These are phyloP conservation scores for Sylvietta virens DNA, from an alignment of 2,113 vertebrate species.

Conservation along the genomic window DNA sequence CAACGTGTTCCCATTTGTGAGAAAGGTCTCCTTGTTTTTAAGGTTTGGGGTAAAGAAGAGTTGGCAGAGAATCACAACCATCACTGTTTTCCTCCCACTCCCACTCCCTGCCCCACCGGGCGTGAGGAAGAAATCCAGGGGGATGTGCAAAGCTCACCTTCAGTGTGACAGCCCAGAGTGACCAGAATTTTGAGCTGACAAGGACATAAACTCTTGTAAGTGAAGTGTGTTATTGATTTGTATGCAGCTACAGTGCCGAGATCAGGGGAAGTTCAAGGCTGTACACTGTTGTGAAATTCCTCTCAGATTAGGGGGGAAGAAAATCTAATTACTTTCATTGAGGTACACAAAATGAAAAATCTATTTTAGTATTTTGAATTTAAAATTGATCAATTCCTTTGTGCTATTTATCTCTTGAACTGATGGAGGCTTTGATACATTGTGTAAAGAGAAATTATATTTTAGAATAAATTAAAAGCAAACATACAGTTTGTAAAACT, in stretches of 20 bases:
- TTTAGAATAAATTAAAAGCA: constrained; percentile 25
- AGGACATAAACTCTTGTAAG: constrained; percentile 22
- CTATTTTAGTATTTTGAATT: constrained; percentile 43
- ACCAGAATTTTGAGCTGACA: constrained; percentile 43
- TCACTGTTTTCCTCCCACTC: not conserved
- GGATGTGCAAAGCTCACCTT: constrained; percentile 3
- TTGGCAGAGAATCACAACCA: not conserved
- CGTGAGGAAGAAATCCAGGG: not conserved
- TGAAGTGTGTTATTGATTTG: constrained; percentile 46
- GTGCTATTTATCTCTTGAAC: not conserved
- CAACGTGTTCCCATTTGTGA: not conserved
- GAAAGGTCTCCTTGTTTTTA: not conserved
- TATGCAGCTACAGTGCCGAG: constrained; percentile 44
- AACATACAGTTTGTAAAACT: not conserved
- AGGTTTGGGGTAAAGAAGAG: not conserved
- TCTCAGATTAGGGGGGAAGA: not conserved
- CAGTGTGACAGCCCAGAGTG: not conserved
- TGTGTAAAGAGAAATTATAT: not conserved
- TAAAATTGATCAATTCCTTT: constrained; percentile 26
- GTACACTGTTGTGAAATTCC: constrained; percentile 15
- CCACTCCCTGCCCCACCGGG: not conserved
- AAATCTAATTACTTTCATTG: constrained; percentile 37
- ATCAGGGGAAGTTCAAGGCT: constrained; percentile 54
- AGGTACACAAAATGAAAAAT: constrained; percentile 21
- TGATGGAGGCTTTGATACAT: not conserved